Evolutionary conservation across 2,888 invertebrate species (phyloP), one percentile per base, ranked within the genome.

Genomic region (Norana najaformis): DNA sequence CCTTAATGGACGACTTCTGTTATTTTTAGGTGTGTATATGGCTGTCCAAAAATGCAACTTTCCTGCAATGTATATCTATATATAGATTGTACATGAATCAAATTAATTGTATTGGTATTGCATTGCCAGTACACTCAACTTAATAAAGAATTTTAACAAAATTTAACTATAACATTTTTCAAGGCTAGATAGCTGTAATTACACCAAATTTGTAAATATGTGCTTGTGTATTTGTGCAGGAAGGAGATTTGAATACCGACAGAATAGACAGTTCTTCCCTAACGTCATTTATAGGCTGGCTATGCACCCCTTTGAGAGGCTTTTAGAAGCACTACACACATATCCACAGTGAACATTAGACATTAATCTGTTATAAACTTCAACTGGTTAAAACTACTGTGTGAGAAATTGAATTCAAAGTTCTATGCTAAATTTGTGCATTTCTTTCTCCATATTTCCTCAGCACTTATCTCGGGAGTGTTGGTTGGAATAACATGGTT

Each of bases 391-490:
- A n/a, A 69, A 47, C 69, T n/a, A 69, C n/a, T 69, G 69, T 69
- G 20, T 69, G 69, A 69, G n/a, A 69, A 69, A 69, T n/a, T 5
- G 69, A 30, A 69, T 30, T 69, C 69, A 69, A 69, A 69, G 69
- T 69, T 69, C 69, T 69, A 69, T n/a, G n/a, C 30, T n/a, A 30
- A n/a, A 69, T n/a, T 69, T n/a, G 69, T n/a, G n/a, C 13, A 69
- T 69, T 36, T 85, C 85, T 85, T 85, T 85, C 5, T 35, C 37
- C 23, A 37, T n/a, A 85, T 85, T 85, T 85, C 34, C 37, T 85
- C 85, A 36, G 85, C 85, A 85, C 85, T 85, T n/a, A 36, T 85
- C 85, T 85, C 85, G 35, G 85, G 85, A 36, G 85, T 85, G 85
- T 85, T 85, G 37, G 85, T 85, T 85, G 85, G 85, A 85, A 85